Evolutionary conservation across 2,888 invertebrate species (phyloP), one percentile per base, ranked within the genome.

Genomic region (Cryptosula pallasiana): DNA sequence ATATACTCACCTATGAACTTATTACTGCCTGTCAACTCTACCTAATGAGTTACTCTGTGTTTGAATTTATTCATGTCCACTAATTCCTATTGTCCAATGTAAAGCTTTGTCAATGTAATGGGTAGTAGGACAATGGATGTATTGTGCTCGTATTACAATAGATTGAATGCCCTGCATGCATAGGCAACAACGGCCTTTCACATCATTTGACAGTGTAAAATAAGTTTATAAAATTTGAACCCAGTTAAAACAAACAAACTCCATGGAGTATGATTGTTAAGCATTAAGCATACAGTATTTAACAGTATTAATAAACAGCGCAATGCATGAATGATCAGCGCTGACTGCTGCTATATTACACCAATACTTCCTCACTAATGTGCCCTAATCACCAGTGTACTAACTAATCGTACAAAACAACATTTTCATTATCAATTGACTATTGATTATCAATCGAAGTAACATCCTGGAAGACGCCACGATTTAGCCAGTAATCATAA

Each of bases 201-300:
- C 25, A 63, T 27, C 27, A 63, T 63, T 63, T 63, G 32, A 63
- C 63, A 63, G 27, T 29, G 25, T 63, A 63, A 20, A 63, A 20
- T 25, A 9, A 63, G 27, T 63, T 63, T 63, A 45, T 45, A 20
- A 63, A 63, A 63, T 32, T 63, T 63, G 63, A 20, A n/a, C 63
- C 2, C 9, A 63, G 32, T 32, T 63, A 63, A 63, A 63, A 63
- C 63, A 63, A 63, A 63, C 63, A 63, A 63, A 63, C 32, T 27
- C 9, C 27, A 63, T 63, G 16, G 5, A 63, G 9, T 23, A 23
- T n/a, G 5, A 23, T 23, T 57, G 57, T 57, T n/a, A 63, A 32
- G 9, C 13, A 16, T 25, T 27, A 63, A 13, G 63, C n/a, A 25
- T 3, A 63, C 13, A 20, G 27, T 63, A 63, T 63, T 63, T 32